These are phyloP conservation scores for Periparus ater DNA, from an alignment of 2,797 vertebrate genomes.

Conservation along the genomic window DNA sequence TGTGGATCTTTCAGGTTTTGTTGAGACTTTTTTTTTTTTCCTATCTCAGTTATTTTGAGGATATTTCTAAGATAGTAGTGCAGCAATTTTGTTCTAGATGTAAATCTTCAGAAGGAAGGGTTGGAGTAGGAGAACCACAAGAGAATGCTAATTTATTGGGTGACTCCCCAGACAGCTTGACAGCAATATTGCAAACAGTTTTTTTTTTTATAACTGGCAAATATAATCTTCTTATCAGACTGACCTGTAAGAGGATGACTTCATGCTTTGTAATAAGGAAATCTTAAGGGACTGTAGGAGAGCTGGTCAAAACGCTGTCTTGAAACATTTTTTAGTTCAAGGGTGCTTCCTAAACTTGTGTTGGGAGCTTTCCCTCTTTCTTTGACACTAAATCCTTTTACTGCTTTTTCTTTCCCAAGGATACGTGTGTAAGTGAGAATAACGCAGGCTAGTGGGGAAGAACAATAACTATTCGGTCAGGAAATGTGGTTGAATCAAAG, in stretches of 20 bases:
- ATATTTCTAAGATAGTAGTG: not conserved
- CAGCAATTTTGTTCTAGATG: not conserved
- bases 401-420: not conserved
- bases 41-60: not conserved
- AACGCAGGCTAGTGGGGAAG: not conserved
- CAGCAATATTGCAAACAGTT: not conserved
- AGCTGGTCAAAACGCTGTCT: not conserved
- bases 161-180: not conserved
- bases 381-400: not conserved
- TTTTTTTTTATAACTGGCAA: not conserved
- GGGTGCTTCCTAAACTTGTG: not conserved
- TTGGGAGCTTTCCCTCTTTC: not conserved
- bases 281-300: not conserved
- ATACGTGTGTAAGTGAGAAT: not conserved
- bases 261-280: conserved; percentile 1
- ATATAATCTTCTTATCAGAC: not conserved
- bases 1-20: not conserved
- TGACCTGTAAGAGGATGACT: conserved; percentile 13
- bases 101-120: not conserved
- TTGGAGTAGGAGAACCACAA: not conserved
- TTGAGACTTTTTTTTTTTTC: not conserved
- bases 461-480: not conserved
- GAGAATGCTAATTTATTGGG: conserved; percentile 14
- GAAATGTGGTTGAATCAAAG: not conserved
- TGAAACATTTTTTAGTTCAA: not conserved